Evolutionary conservation across 2,113 vertebrate genomes (phyloP).

Genomic region (Pangasianodon hypophthalmus): DNA sequence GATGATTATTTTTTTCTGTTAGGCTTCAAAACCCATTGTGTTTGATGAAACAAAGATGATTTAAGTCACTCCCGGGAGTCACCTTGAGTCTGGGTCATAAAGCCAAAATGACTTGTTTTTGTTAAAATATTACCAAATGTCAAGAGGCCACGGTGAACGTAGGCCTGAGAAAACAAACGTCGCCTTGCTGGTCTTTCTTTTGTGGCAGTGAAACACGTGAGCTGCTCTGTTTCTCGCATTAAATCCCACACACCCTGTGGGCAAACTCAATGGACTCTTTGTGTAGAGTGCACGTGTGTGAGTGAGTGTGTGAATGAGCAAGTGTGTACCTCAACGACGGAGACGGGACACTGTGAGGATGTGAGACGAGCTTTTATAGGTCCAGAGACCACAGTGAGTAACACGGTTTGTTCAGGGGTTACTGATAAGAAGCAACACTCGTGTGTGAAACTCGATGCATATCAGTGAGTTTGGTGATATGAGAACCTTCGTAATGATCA

Average conservation of each 20-base stretch:
- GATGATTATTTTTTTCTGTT: neutral
- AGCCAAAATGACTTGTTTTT: constrained; percentile 34
- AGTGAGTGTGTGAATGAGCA: constrained; percentile 13
- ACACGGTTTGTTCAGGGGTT: neutral
- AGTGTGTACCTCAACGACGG: neutral
- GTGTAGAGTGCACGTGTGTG: constrained; percentile 38
- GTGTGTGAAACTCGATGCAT: neutral
- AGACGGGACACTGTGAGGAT: neutral
- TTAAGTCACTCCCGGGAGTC: constrained; percentile 31
- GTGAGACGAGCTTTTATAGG: neutral
- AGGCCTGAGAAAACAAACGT: constrained; percentile 45
- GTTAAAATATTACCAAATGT: constrained; percentile 46
- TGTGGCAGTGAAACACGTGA: constrained; percentile 51
- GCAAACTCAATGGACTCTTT: constrained; percentile 58
- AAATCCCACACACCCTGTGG: constrained; percentile 50
- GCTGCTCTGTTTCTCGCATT: constrained; percentile 41
- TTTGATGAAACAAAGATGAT: constrained; percentile 31
- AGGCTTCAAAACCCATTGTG: constrained; percentile 20
- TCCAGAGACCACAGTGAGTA: neutral
- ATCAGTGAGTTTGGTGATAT: neutral
- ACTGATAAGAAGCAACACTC: neutral
- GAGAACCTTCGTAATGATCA: neutral
- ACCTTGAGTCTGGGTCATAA: constrained; percentile 17
- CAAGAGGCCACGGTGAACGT: constrained; percentile 30
- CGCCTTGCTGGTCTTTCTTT: constrained; percentile 42